Base-by-base conservation (phyloP, 2,113 vertebrate genomes). In the Panurus biarmicus region DNA sequence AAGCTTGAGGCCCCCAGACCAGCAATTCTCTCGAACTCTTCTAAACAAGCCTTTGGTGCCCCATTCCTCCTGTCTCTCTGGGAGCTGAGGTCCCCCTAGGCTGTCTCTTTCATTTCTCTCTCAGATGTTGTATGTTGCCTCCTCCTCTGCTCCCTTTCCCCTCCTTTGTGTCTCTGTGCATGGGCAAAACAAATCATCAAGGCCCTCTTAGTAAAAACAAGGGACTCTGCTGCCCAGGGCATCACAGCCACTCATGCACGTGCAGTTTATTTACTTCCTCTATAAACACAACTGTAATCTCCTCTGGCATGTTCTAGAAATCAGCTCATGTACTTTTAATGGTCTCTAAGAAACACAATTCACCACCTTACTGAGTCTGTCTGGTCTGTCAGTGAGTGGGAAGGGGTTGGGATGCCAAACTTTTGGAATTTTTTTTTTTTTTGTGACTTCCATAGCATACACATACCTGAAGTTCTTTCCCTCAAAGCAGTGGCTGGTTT, bases 251-350 rank as follows among this genome's bases (percentile, higher is more conserved):
- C 60, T 92, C 85, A 80, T 5, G 40, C 82, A 89, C 21, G 53
- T 85, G 92, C 90, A 78, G 76, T 94, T 93, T 89, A 75, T 95
- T 90, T 94, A 86, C 62, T 78, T 75, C 31, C 40, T 88, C 75
- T 95, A 61, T 81, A 57, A 96, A 94, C 50, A 78, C 51, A 44
- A 87, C 58, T 95, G 92, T 94, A 89, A 92, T 31, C 44, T 91
- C 18, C 42, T 94, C 81, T 82, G 95, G 96, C 91, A 93, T 97
- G 95, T 95, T 94, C 62, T 58, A 86, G 89, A 72, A 90, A 62
- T 74, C 86, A 87, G 78, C 92, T 94, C 95, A 56, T 95, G 92
- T 97, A 95, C 94, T 96, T 96, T 95, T 82, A 93, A 85, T 88
- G 65, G 18, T 91, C 76, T 64, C 82, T 80, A 94, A 96, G 89